Base-by-base conservation (phyloP, 2,113 vertebrate species). In the Ceratotherium simum region DNA sequence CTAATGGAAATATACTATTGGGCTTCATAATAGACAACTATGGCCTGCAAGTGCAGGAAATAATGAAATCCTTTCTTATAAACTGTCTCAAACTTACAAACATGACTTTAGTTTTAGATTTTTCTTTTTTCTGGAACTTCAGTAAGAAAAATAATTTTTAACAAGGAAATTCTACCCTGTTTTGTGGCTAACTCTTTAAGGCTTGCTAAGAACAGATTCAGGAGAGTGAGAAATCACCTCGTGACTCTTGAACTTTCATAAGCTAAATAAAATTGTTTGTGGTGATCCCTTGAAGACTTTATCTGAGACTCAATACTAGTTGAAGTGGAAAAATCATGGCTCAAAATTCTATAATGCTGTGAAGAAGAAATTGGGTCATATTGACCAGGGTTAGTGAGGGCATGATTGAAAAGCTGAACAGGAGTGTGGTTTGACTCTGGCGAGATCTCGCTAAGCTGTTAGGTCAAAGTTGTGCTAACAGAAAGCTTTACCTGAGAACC, bases 181-280 rank as follows among this genome's bases (percentile, higher is more conserved):
- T 96, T 85, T 93, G 48, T 67, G 5, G 58, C 75, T 96, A 91
- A 75, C 96, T 70, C 78, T 91, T 97, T 96, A 97, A 97, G 46
- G 5, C 82, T 96, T 87, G 81, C 84, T 96, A 96, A 80, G 82
- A 98, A 78, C 54, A 84, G 36, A 87, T 96, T 90, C 86, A 95
- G 82, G 84, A 92, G 86, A 94, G 82, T 97, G 79, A 97, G 60
- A 98, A 98, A 96, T 97, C 92, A 97, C 75, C 94, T 95, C 60
- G 14, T 96, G 94, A 97, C 95, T 96, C 84, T 97, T 98, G 96
- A 97, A 97, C 96, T 98, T 98, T 97, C 96, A 95, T 97, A 97
- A 97, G 92, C 92, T 98, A 98, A 97, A 96, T 97, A 94, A 98
- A 97, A 97, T 88, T 97, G 97, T 98, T 97, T 98, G 96, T 96